Percentiles rank a stretch among this genome's conserved stretches.
Conservation (phyloP, 2,113 vertebrate species). For the Campylomormyrus numenius region DNA sequence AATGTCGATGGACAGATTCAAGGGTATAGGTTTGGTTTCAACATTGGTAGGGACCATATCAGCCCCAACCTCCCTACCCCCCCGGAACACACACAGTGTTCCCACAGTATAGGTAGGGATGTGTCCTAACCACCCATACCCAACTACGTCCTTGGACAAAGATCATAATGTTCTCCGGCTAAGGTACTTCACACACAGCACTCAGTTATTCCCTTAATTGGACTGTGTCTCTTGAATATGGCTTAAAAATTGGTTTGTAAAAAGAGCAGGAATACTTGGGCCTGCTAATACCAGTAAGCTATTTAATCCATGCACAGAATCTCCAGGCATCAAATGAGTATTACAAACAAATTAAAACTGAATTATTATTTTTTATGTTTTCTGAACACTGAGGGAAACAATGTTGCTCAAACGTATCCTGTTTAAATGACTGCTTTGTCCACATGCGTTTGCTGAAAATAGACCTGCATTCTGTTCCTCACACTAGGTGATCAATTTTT, state of each 20-base stretch:
- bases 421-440: not conserved
- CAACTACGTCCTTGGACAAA: not conserved
- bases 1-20: not conserved
- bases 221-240: not conserved
- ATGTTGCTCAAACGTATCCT: not conserved
- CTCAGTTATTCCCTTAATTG: not conserved
- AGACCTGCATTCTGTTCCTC: not conserved
- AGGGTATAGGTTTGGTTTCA: not conserved
- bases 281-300: not conserved
- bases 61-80: not conserved
- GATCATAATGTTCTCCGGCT: not conserved
- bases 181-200: not conserved
- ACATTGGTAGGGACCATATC: not conserved
- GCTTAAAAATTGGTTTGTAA: not conserved
- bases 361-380: not conserved
- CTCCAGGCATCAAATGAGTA: not conserved
- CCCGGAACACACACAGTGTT: not conserved
- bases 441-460: not conserved
- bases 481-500: not conserved
- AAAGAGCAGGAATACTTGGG: not conserved
- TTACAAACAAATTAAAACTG: not conserved
- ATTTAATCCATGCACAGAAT: not conserved
- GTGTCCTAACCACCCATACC: not conserved
- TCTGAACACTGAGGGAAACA: not conserved
- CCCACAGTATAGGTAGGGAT: not conserved